A percentile compares a stretch with the other conserved stretches of the same genome.
Evolutionary conservation across 2,113 vertebrate genomes (phyloP).

Genomic region (Ahaetulla prasina): DNA sequence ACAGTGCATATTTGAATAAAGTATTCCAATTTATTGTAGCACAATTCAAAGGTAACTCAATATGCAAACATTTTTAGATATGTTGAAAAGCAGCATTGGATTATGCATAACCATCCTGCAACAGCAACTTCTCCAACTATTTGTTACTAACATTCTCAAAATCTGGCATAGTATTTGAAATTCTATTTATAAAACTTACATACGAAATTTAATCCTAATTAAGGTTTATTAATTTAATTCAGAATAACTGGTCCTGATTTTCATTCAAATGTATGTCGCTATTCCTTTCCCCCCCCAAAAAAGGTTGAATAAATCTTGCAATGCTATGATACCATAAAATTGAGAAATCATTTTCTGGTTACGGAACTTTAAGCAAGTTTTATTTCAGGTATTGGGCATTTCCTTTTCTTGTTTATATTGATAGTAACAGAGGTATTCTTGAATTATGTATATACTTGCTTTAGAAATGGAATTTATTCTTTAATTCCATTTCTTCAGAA

Average conservation of each 20-base stretch:
- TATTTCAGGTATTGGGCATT: background rate
- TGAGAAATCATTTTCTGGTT: conserved; percentile 16
- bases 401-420: background rate
- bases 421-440: background rate
- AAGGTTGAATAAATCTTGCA: conserved; percentile 26
- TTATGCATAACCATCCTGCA: background rate
- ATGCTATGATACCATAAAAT: conserved; percentile 50
- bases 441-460: background rate
- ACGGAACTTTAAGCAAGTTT: background rate
- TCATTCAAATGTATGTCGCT: conserved; percentile 28
- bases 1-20: conserved; percentile 65
- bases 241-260: conserved; percentile 29
- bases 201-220: background rate
- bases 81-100: conserved; percentile 36
- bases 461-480: background rate
- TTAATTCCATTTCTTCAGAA: background rate
- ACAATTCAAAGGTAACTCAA: conserved; percentile 47
- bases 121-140: background rate
- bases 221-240: background rate
- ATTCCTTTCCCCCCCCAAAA: conserved; percentile 16
- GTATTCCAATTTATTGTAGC: conserved; percentile 62
- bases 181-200: background rate
- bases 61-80: conserved; percentile 62
- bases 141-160: background rate
- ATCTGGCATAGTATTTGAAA: background rate